phyloP scores from a whole-genome alignment of 1,140 invertebrate genomes.

The Drosophila takahashii region DNA sequence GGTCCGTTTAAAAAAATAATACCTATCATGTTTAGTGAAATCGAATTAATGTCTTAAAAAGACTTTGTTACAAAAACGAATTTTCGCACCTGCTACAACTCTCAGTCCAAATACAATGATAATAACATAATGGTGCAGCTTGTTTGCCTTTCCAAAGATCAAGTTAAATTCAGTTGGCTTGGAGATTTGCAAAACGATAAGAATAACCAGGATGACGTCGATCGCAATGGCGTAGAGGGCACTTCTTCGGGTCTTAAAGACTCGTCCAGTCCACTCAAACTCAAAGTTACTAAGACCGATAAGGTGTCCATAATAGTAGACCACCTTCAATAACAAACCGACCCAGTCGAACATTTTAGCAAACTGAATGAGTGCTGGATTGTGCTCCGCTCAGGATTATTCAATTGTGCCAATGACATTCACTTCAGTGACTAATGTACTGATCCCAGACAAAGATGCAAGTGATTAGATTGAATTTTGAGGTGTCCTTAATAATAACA shows the following conservation, averaged over 20 bases:
- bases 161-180: background rate
- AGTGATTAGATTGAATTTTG: conserved; percentile 3
- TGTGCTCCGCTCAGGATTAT: background rate
- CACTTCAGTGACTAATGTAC: background rate
- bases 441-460: background rate
- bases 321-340: background rate
- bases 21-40: too few species aligned
- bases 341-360: conserved; percentile 13
- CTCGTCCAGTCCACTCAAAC: conserved; percentile 23
- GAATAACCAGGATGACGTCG: background rate
- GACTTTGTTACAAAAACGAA: too few species aligned
- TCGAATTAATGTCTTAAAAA: too few species aligned
- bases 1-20: too few species aligned
- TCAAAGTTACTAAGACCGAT: conserved; percentile 34
- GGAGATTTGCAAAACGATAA: background rate
- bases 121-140: conserved; percentile 10
- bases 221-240: background rate
- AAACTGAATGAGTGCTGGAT: background rate
- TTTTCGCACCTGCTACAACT: conserved; percentile 1
- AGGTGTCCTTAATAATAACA: background rate
- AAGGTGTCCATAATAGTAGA: background rate
- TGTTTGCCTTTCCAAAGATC: background rate
- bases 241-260: background rate
- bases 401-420: background rate
- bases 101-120: background rate